Base-by-base conservation (phyloP, 1,140 invertebrate species). In the Mesaphorura yosii region DNA sequence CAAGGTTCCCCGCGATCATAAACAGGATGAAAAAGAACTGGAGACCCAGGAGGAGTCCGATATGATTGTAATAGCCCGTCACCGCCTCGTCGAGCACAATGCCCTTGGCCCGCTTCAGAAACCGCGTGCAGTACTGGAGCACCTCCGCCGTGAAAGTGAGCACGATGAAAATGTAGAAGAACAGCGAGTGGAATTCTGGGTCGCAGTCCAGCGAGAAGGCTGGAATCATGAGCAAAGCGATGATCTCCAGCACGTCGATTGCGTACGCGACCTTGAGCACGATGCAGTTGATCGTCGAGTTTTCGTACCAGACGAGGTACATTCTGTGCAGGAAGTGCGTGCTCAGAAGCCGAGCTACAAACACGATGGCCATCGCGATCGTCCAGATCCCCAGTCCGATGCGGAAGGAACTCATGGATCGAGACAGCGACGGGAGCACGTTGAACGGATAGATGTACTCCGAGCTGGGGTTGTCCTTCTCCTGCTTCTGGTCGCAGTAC, bases 161-260 rank as follows among this genome's bases (percentile, higher is more conserved):
- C n/a, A 6, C 22, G 17, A 52, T 19, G 28, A 52, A 52, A 3
- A 29, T 7, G 3, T 17, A 12, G 27, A 52, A 52, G 28, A 52
- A 52, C 15, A 52, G 15, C 15, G 48, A 39, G 27, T 52, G 50
- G 17, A 17, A 23, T 3, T 31, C 22, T 29, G 48, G 38, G 22
- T 52, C 50, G 28, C 50, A 52, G 27, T 52, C 50, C 4, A 52
- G 50, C 10, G 50, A 52, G 22, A 52, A 52, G 27, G 50, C 50
- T 4, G 50, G 50, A 22, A 52, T 52, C 50, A 52, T 42, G 25
- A 52, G 25, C 3, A 52, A 23, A 28, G 10, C 19, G 3, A 42
- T n/a, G 20, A 52, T 52, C 23, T 52, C 50, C 5, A 52, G 7
- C 5, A 17, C 45, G 28, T 52, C 50, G 4, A 39, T 12, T 5